phyloP scores from a whole-genome alignment of 2,797 vertebrate genomes.

The Tinamus major region DNA sequence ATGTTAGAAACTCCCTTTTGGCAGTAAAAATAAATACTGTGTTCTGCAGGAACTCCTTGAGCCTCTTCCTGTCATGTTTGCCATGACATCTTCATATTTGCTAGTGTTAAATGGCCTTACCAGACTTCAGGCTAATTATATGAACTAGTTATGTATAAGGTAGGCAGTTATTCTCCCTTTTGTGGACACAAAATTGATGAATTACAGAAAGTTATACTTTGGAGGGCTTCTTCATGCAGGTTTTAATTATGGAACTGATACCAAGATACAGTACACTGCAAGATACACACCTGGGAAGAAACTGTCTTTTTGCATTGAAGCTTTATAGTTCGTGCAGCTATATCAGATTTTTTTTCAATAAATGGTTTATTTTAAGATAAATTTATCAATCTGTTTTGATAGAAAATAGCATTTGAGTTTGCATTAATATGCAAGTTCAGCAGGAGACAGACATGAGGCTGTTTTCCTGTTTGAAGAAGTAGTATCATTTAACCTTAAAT shows the following conservation, averaged over 20 bases:
- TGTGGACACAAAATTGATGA: not conserved
- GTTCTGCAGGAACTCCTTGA: not conserved
- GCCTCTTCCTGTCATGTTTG: not conserved
- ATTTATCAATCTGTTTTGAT: constrained; percentile 16
- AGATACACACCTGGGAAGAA: not conserved
- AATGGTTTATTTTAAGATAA: not conserved
- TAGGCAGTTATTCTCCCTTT: not conserved
- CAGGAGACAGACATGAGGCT: constrained; percentile 55
- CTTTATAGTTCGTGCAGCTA: not conserved
- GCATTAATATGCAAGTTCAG: not conserved
- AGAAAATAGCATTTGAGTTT: not conserved
- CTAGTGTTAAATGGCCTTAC: not conserved
- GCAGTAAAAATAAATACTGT: not conserved
- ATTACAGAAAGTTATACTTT: constrained; percentile 6
- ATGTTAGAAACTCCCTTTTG: not conserved
- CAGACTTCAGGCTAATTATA: not conserved
- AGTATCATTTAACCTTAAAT: constrained; percentile 40
- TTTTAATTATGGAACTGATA: constrained; percentile 72
- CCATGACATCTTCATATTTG: not conserved
- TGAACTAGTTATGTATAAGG: not conserved
- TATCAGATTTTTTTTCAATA: not conserved
- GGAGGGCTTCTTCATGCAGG: constrained; percentile 41
- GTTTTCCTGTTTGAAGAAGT: constrained; percentile 43
- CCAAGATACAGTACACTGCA: not conserved
- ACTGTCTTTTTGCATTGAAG: not conserved